phyloP scores from a whole-genome alignment of 2,113 vertebrate genomes.

The Lagopus leucura region DNA sequence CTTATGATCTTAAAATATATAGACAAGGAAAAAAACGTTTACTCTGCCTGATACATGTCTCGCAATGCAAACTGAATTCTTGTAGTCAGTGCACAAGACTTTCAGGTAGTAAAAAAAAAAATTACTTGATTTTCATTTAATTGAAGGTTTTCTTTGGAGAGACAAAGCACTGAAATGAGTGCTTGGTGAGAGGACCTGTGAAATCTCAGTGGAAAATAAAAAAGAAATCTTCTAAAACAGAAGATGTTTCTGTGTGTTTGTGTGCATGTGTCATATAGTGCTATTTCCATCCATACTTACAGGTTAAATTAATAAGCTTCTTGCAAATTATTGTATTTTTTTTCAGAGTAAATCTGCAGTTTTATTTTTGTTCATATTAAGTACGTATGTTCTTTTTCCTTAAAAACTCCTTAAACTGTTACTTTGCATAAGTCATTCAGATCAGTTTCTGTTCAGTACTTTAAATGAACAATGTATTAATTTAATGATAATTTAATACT shows the following conservation, averaged over 20 bases:
- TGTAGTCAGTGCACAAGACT: background rate
- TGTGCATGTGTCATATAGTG: fast-evolving
- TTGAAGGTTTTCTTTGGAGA: background rate
- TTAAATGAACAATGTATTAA: background rate
- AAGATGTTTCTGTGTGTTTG: fast-evolving
- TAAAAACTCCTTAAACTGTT: background rate
- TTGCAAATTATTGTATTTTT: background rate
- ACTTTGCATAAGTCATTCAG: background rate
- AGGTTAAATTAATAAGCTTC: background rate
- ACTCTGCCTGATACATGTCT: background rate
- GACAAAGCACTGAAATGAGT: background rate
- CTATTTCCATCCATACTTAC: background rate
- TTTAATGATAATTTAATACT: background rate
- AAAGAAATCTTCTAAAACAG: background rate
- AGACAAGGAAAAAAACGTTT: background rate
- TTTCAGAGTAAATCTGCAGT: background rate
- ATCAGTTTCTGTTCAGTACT: background rate
- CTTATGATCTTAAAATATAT: background rate
- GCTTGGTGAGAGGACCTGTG: background rate
- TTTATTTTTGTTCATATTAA: background rate
- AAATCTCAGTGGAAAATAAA: background rate
- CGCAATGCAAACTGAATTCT: background rate
- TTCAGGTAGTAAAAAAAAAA: background rate
- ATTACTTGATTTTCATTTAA: background rate
- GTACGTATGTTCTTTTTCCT: background rate